Conservation (phyloP, 2,888 invertebrate genomes). For the Xestia rhomboidea region DNA sequence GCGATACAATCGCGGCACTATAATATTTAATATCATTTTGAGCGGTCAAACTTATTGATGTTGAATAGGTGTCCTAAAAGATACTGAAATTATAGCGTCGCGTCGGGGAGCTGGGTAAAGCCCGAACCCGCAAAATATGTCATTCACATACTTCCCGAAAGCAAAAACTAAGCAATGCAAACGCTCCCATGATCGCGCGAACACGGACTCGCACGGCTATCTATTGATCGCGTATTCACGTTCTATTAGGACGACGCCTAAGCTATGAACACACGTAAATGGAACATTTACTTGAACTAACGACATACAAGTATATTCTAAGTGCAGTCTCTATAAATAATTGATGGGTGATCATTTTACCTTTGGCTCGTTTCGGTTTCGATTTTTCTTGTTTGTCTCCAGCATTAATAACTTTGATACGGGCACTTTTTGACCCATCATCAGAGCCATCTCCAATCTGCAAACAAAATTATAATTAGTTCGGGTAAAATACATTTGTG, state of each 20-base stretch:
- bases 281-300: conserved; percentile 45
- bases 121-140: neutral
- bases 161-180: neutral
- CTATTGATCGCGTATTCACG: neutral
- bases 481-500: neutral
- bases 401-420: conserved; percentile 81
- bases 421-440: conserved; percentile 74
- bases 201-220: neutral
- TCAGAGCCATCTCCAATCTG: conserved; percentile 82
- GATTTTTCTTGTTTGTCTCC: conserved; percentile 65
- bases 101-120: neutral
- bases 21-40: neutral
- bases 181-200: neutral
- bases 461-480: conserved; percentile 1
- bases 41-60: neutral
- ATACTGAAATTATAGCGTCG: neutral
- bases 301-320: conserved; percentile 27
- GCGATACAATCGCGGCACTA: neutral
- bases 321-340: conserved; percentile 17
- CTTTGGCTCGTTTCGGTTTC: conserved; percentile 68
- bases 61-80: neutral
- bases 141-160: neutral
- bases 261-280: conserved; percentile 88
- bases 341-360: conserved; percentile 43
- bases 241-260: conserved; percentile 46